A percentile compares a stretch with the other conserved stretches of the same genome.
These are phyloP conservation scores for Coecobrya sp. DNA, from an alignment of 2,888 invertebrate genomes.

Conservation along the genomic window DNA sequence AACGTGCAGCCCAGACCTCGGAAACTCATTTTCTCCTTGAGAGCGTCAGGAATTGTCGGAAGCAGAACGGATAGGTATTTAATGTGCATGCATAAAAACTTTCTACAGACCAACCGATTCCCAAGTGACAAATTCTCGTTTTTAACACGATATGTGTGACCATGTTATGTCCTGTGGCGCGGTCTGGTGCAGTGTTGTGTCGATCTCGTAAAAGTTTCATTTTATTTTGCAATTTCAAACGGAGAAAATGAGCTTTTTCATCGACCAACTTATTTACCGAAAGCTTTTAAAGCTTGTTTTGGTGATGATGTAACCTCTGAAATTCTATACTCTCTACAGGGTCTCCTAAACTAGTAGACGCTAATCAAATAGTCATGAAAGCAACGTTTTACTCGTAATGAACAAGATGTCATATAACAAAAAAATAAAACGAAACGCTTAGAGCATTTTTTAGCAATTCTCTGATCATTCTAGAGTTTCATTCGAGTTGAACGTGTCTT, in stretches of 20 bases:
- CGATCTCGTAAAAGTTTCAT: not conserved
- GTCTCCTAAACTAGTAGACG: not conserved
- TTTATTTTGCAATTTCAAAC: conserved; percentile 2
- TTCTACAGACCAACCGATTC: not conserved
- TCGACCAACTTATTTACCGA: not conserved
- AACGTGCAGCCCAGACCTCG: conserved; percentile 49
- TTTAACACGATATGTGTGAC: not conserved
- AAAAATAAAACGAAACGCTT: not conserved
- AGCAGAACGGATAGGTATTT: not conserved
- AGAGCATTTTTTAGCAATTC: not conserved
- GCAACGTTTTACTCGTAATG: not conserved
- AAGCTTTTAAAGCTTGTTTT: not conserved
- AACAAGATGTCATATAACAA: not conserved
- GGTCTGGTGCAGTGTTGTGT: not conserved
- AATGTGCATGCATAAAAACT: conserved; percentile 36
- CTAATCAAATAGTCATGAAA: not conserved
- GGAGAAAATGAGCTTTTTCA: conserved; percentile 14
- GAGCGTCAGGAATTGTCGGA: conserved; percentile 21
- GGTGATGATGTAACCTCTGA: not conserved
- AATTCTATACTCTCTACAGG: not conserved
- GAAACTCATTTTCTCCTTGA: conserved; percentile 56
- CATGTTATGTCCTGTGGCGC: not conserved
- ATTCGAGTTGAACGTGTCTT: not conserved
- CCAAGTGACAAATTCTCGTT: conserved; percentile 9
- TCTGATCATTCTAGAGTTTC: not conserved